Evolutionary conservation across 2,797 vertebrate genomes (phyloP).

Genomic region (Pachyuromys duprasi): DNA sequence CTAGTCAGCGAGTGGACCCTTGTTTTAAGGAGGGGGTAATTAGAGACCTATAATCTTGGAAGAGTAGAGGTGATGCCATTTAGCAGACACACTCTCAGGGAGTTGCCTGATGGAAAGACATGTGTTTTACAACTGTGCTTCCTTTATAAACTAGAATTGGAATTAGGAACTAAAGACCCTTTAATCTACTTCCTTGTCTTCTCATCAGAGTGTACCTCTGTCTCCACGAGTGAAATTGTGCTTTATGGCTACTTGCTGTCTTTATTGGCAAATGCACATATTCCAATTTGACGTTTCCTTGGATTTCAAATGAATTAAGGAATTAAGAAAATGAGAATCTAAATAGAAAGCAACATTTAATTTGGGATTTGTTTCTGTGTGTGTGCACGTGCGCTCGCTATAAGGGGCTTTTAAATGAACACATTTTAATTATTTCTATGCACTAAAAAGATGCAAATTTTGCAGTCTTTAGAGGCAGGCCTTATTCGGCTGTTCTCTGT

Average conservation of each 20-base stretch:
- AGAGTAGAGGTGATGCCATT: slow-evolving; percentile 29
- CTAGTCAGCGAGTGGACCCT: slow-evolving; percentile 53
- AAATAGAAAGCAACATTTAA: slow-evolving; percentile 25
- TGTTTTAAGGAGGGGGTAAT: slow-evolving; percentile 63
- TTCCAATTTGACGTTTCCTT: not conserved
- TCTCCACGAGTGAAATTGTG: not conserved
- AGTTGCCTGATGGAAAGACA: slow-evolving; percentile 22
- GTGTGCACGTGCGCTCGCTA: not conserved
- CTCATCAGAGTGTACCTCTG: not conserved
- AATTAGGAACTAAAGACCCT: not conserved
- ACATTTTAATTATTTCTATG: slow-evolving; percentile 29
- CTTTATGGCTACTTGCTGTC: slow-evolving; percentile 1
- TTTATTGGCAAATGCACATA: slow-evolving; percentile 13
- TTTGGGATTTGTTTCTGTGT: not conserved
- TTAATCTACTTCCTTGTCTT: not conserved
- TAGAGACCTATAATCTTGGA: slow-evolving; percentile 64
- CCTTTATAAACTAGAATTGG: slow-evolving; percentile 33
- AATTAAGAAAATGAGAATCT: not conserved
- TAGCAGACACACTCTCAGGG: slow-evolving; percentile 12
- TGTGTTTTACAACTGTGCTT: not conserved
- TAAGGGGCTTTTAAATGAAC: not conserved
- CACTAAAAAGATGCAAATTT: not conserved
- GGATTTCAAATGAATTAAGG: slow-evolving; percentile 34
- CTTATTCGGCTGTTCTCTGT: not conserved
- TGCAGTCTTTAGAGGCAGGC: not conserved